Evolutionary conservation across 2,797 vertebrate species (phyloP).

Genomic region (Brachyalestes nurse): DNA sequence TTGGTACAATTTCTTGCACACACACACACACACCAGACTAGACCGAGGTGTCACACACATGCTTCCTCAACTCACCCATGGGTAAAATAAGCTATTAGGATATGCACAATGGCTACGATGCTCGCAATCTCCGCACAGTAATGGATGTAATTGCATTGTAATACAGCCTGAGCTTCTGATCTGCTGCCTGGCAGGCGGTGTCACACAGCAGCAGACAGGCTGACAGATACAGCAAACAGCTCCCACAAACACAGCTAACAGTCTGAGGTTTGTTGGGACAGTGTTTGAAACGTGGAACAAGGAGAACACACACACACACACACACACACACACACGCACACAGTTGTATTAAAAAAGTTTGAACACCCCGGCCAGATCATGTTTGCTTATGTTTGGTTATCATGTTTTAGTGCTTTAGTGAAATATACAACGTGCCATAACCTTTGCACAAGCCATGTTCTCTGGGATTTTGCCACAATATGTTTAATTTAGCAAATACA

Average conservation of each 20-base stretch:
- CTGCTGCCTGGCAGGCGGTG: neutral
- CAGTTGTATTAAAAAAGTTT: too few species aligned
- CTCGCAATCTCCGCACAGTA: constrained; percentile 6
- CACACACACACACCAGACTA: constrained; percentile 8
- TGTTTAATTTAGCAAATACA: too few species aligned
- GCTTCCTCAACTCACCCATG: constrained; percentile 10
- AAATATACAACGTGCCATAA: too few species aligned
- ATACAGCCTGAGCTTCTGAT: constrained; percentile 8
- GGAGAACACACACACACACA: neutral
- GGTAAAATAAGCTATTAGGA: constrained; percentile 23
- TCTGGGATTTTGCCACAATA: too few species aligned
- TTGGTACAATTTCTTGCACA: neutral
- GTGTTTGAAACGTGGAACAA: neutral
- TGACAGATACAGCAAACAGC: neutral
- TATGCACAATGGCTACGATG: neutral
- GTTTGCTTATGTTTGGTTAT: too few species aligned
- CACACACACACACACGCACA: neutral
- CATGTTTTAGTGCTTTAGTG: too few species aligned
- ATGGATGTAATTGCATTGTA: constrained; percentile 21
- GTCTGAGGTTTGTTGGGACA: neutral
- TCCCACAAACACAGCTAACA: neutral
- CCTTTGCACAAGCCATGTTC: too few species aligned
- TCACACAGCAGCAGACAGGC: neutral
- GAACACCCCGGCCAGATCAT: too few species aligned
- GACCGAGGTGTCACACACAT: neutral